phyloP scores from a whole-genome alignment of 2,797 vertebrate genomes.

The Hemibagrus guttatus region DNA sequence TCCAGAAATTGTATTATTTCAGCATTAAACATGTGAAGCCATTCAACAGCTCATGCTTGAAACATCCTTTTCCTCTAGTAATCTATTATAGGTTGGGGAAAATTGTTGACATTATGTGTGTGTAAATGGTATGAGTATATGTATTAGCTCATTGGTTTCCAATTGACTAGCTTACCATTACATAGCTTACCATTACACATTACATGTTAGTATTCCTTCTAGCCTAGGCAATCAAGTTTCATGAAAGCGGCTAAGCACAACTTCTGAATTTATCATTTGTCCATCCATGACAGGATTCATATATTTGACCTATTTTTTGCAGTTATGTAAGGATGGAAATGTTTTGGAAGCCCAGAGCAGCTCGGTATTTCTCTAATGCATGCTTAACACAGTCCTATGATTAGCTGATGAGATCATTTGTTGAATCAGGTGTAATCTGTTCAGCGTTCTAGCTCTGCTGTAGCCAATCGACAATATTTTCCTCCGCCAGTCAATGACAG shows the following conservation, averaged over 20 bases:
- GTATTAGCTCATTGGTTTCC: too few species aligned
- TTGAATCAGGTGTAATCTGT: conserved; percentile 5
- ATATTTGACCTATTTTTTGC: background rate
- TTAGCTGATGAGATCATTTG: background rate
- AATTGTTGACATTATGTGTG: background rate
- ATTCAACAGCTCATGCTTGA: background rate
- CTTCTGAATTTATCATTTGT: too few species aligned
- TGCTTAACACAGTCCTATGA: background rate
- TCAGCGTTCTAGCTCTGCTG: background rate
- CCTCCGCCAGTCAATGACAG: background rate
- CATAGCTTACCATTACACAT: background rate
- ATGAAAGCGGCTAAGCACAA: background rate
- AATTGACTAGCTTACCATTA: background rate
- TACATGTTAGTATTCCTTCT: background rate
- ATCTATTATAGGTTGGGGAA: background rate
- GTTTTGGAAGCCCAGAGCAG: background rate
- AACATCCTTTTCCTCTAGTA: background rate
- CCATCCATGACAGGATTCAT: background rate
- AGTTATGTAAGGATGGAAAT: background rate
- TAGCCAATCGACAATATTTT: background rate
- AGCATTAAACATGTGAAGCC: background rate
- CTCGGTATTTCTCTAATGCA: background rate
- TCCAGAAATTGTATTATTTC: background rate
- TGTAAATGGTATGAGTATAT: too few species aligned
- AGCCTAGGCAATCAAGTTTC: background rate